Conservation (phyloP, 2,888 invertebrate species). For the Ornithoptera priamus region DNA sequence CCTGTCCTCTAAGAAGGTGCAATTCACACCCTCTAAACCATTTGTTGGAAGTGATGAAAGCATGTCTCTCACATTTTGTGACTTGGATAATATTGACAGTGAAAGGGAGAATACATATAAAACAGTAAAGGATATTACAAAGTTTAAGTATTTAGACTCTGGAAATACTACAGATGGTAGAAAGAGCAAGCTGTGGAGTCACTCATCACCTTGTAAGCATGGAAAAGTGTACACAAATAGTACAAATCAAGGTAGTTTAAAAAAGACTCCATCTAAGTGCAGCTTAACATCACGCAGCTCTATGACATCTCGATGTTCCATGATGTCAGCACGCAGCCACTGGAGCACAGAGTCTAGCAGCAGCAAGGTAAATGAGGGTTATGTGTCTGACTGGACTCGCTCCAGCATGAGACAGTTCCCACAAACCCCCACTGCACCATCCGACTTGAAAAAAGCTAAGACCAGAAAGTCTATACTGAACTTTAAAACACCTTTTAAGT, state of each 20-base stretch:
- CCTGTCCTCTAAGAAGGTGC: constrained; percentile 64
- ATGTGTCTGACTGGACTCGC: constrained; percentile 50
- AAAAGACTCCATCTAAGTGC: constrained; percentile 67
- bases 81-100: constrained; percentile 58
- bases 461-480: constrained; percentile 63
- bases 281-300: constrained; percentile 64
- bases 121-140: constrained; percentile 56
- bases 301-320: constrained; percentile 54
- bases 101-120: constrained; percentile 50
- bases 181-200: constrained; percentile 54
- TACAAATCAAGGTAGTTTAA: constrained; percentile 53
- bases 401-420: constrained; percentile 49
- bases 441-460: constrained; percentile 63
- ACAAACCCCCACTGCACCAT: constrained; percentile 54
- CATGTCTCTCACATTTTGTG: constrained; percentile 73
- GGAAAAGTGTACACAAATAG: constrained; percentile 63
- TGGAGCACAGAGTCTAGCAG: constrained; percentile 55
- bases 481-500: constrained; percentile 76
- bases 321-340: constrained; percentile 53
- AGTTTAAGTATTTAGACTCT: constrained; percentile 71
- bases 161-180: constrained; percentile 65
- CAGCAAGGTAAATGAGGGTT: constrained; percentile 49
- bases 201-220: constrained; percentile 70
- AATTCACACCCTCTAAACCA: constrained; percentile 69
- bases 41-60: constrained; percentile 76